A percentile compares a stretch with the other conserved stretches of the same genome.
Conservation (phyloP, 30 jellyfish, hydroid and myxozoan genomes). For the Pseudorhiza aurosa region DNA sequence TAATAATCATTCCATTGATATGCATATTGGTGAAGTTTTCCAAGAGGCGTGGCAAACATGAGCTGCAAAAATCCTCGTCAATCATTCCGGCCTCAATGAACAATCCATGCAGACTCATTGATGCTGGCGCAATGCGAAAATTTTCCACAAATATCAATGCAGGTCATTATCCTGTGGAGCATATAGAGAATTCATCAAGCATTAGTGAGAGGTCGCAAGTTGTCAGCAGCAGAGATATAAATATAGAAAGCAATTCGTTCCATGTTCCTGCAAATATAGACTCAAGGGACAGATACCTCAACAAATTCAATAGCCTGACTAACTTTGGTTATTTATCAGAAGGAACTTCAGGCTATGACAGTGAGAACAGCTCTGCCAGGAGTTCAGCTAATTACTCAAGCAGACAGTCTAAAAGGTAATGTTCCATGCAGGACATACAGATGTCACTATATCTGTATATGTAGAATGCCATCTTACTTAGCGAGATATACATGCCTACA, state of each 20-base stretch:
- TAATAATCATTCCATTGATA: conserved; percentile 2
- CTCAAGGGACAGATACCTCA: neutral
- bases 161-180: neutral
- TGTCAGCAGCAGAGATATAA: conserved; percentile 32
- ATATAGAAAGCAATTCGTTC: neutral
- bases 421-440: too few relatives aligned
- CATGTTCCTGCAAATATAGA: neutral
- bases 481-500: too few relatives aligned
- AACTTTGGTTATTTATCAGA: conserved; percentile 60
- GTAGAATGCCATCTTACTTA: too few relatives aligned
- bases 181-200: conserved; percentile 9
- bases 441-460: too few relatives aligned
- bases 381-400: conserved; percentile 39
- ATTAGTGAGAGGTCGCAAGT: conserved; percentile 32
- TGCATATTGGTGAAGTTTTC: conserved; percentile 26
- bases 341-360: conserved; percentile 64
- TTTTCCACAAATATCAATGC: neutral
- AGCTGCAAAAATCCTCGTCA: conserved; percentile 27
- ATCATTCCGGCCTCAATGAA: conserved; percentile 27
- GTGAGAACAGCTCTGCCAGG: conserved; percentile 56
- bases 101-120: conserved; percentile 8
- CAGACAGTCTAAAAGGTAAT: conserved; percentile 38
- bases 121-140: neutral
- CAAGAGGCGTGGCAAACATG: conserved; percentile 20
- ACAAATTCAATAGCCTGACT: neutral